Percentiles rank a stretch among this genome's conserved stretches.
Evolutionary conservation across 2,797 vertebrate species (phyloP).

Genomic region (Danio albolineatus): DNA sequence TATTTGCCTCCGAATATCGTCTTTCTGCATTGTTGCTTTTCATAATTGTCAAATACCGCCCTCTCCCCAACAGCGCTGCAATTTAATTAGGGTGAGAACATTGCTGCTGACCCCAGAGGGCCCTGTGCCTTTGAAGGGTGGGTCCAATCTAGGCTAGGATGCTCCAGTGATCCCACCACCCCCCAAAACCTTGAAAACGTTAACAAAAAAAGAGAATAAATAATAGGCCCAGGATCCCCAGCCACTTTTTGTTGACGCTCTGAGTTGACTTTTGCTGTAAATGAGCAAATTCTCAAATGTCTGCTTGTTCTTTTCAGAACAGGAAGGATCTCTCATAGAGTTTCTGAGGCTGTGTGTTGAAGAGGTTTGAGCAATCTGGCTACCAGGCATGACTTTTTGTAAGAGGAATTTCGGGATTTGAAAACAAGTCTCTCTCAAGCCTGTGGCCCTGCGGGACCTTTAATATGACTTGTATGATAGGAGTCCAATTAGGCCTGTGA

Average conservation of each 20-base stretch:
- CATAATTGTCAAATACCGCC: slow-evolving; percentile 85
- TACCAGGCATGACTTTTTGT: slow-evolving; percentile 19
- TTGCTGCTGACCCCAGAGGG: slow-evolving; percentile 74
- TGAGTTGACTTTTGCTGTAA: slow-evolving; percentile 11
- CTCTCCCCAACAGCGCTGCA: slow-evolving; percentile 65
- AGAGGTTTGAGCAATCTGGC: neutral
- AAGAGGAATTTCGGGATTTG: slow-evolving; percentile 41
- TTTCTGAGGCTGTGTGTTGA: neutral
- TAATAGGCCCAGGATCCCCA: slow-evolving; percentile 32
- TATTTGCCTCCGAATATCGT: slow-evolving; percentile 84
- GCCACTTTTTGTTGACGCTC: slow-evolving; percentile 23
- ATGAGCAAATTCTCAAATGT: slow-evolving; percentile 34
- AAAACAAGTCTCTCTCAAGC: slow-evolving; percentile 48
- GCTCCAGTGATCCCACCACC: slow-evolving; percentile 59
- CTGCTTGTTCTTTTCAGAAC: slow-evolving; percentile 46
- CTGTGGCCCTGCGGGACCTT: slow-evolving; percentile 63
- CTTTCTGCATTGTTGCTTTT: slow-evolving; percentile 96
- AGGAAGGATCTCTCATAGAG: neutral
- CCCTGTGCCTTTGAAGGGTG: slow-evolving; percentile 66
- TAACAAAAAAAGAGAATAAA: slow-evolving; percentile 38
- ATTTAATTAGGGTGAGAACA: slow-evolving; percentile 79
- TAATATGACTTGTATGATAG: slow-evolving; percentile 68
- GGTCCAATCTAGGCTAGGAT: slow-evolving; percentile 61
- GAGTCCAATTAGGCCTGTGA: slow-evolving; percentile 73
- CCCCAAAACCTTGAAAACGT: slow-evolving; percentile 36